phyloP scores from a whole-genome alignment of 2,797 vertebrate genomes.

The Crax fasciolata region DNA sequence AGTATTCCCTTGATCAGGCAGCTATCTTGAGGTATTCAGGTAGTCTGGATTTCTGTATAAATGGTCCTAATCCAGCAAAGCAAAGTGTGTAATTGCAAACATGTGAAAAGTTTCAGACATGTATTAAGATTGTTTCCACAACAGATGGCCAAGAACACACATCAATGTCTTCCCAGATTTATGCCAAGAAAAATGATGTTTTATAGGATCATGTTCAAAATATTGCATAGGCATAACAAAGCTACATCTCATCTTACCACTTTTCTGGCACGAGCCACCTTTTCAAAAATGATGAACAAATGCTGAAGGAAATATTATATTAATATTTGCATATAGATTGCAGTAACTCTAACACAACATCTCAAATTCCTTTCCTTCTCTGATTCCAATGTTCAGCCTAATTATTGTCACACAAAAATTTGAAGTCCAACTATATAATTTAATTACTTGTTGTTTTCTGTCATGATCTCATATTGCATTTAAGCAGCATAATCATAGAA shows the following conservation, averaged over 20 bases:
- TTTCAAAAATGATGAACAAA: neutral
- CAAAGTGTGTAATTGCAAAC: neutral
- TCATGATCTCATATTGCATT: neutral
- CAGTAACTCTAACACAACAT: neutral
- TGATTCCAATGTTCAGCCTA: neutral
- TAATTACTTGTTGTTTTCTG: neutral
- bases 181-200: neutral
- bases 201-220: neutral
- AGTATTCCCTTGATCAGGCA: neutral
- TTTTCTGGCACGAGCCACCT: neutral
- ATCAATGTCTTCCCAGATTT: neutral
- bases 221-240: neutral
- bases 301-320: neutral
- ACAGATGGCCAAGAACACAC: neutral
- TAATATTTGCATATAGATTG: neutral
- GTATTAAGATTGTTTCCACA: neutral
- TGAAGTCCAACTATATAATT: neutral
- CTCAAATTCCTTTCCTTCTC: neutral
- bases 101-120: neutral
- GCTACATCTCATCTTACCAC: neutral
- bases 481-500: neutral
- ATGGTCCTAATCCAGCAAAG: neutral
- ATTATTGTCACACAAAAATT: neutral
- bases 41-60: neutral
- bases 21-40: neutral